These are phyloP conservation scores for Balearica regulorum DNA, from an alignment of 2,797 vertebrate genomes.

Conservation along the genomic window DNA sequence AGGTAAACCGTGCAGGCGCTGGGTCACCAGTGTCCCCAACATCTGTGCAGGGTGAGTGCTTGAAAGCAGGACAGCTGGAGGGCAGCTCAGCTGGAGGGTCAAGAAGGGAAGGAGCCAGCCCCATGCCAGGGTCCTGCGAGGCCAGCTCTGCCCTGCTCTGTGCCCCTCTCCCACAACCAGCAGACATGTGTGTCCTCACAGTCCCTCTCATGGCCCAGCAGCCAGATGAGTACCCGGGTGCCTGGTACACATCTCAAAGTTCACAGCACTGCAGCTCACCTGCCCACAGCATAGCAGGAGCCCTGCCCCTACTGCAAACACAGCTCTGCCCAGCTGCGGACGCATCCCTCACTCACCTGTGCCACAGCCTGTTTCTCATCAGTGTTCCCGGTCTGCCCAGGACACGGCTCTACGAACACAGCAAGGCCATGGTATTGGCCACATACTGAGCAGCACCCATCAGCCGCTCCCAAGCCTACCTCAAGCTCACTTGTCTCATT, in stretches of 20 bases:
- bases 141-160: not conserved
- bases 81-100: not conserved
- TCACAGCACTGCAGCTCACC: rapidly evolving
- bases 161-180: not conserved
- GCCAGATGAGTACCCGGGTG: not conserved
- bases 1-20: not conserved
- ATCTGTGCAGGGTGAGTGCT: no score
- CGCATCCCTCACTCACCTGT: rapidly evolving
- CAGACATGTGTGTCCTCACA: not conserved
- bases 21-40: not conserved
- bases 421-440: rapidly evolving
- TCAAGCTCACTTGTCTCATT: not conserved
- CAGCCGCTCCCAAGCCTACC: not conserved
- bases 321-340: not conserved
- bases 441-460: not conserved
- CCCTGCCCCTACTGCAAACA: not conserved
- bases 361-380: rapidly evolving
- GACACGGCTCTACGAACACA: not conserved
- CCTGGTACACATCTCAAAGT: not conserved
- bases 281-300: not conserved
- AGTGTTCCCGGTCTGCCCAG: rapidly evolving
- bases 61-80: not conserved
- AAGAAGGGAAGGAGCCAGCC: not conserved
- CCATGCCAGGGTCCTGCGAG: rapidly evolving
- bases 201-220: not conserved